Evolutionary conservation across 2,888 invertebrate genomes (phyloP).

Genomic region (Andrena haemorrhoa): DNA sequence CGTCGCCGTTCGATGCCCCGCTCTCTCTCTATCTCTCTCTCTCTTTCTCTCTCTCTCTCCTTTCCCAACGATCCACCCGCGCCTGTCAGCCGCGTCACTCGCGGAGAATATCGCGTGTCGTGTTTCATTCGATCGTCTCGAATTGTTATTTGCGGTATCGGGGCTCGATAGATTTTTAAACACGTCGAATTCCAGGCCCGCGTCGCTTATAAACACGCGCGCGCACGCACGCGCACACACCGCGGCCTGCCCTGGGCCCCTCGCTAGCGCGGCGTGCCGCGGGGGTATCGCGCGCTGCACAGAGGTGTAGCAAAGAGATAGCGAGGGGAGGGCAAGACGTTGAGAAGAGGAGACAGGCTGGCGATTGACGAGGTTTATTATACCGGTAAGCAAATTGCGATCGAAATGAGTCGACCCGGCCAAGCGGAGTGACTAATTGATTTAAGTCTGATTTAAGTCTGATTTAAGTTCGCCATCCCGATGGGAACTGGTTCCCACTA

Average conservation of each 20-base stretch:
- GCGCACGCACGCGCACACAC: conserved; percentile 30
- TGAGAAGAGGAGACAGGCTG: conserved; percentile 42
- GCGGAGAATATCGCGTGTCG: conserved; percentile 74
- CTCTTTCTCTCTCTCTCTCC: neutral
- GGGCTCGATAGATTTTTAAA: conserved; percentile 76
- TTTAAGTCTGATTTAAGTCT: conserved; percentile 39
- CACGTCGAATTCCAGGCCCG: conserved; percentile 79
- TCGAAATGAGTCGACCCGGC: conserved; percentile 70
- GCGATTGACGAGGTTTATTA: conserved; percentile 73
- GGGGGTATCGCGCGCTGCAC: neutral
- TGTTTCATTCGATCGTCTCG: conserved; percentile 62
- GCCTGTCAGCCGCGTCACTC: conserved; percentile 68
- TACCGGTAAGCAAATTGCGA: conserved; percentile 78
- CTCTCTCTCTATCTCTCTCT: neutral
- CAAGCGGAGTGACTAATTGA: conserved; percentile 75
- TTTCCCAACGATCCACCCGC: conserved; percentile 53
- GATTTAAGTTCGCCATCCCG: conserved; percentile 9
- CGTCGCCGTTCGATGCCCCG: conserved; percentile 35
- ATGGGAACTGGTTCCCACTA: conserved; percentile 53
- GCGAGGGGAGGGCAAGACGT: neutral
- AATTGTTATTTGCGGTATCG: conserved; percentile 78
- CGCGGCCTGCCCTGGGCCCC: conserved; percentile 22
- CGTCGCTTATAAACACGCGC: conserved; percentile 74
- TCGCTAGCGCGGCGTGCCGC: conserved; percentile 10
- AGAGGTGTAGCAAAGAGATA: neutral